These are phyloP conservation scores for Hapalemur alaotrensis DNA, from an alignment of 2,797 vertebrate species.

Conservation along the genomic window DNA sequence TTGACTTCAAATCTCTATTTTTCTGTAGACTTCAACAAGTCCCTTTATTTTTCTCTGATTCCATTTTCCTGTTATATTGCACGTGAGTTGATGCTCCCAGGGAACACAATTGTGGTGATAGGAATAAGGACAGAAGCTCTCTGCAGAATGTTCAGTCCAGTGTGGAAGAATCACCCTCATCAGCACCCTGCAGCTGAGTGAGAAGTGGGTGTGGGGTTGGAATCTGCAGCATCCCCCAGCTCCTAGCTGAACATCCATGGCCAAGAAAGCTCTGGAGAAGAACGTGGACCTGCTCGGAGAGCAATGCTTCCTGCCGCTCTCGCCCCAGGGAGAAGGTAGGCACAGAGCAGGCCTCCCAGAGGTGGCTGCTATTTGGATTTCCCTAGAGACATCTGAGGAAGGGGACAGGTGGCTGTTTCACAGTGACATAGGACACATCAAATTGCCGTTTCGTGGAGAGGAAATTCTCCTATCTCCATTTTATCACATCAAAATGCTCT, in stretches of 20 bases:
- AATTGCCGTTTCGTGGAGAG: background rate
- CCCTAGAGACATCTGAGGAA: background rate
- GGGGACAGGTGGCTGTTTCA: too few relatives aligned
- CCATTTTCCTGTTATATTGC: background rate
- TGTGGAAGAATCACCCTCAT: rapidly evolving
- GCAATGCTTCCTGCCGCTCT: rapidly evolving
- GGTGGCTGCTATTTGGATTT: rapidly evolving
- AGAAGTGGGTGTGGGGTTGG: rapidly evolving
- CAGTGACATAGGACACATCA: rapidly evolving
- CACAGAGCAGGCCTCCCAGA: rapidly evolving
- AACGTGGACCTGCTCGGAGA: rapidly evolving
- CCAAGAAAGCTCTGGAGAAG: background rate
- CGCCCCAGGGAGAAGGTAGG: rapidly evolving
- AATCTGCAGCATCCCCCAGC: rapidly evolving
- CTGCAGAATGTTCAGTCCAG: rapidly evolving
- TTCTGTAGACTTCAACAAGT: background rate
- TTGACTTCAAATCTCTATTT: background rate
- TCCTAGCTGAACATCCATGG: rapidly evolving
- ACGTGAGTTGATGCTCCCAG: rapidly evolving
- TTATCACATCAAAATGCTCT: background rate
- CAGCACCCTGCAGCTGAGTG: rapidly evolving
- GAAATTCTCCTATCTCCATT: background rate
- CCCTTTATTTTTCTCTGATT: too few relatives aligned
- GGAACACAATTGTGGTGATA: rapidly evolving
- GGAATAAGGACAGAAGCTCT: rapidly evolving